phyloP scores from a whole-genome alignment of 2,113 vertebrate genomes.

The Paratilapia polleni region DNA sequence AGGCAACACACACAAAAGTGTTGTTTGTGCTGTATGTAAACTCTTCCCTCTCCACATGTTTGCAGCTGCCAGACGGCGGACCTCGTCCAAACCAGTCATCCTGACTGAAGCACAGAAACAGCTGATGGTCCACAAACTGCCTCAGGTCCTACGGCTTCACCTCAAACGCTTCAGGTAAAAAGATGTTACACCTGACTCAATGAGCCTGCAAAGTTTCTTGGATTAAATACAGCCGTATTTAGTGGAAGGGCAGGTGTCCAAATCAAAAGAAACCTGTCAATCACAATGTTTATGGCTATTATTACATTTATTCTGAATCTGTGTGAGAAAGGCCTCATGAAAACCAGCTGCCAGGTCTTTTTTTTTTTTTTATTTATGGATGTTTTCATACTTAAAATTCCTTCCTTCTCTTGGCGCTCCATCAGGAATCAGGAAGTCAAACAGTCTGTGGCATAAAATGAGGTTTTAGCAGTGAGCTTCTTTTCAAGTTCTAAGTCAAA shows the following conservation, averaged over 20 bases:
- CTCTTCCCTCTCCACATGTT: not conserved
- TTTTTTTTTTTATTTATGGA: too few species aligned
- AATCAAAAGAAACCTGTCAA: not conserved
- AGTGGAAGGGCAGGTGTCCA: not conserved
- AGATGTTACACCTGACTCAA: not conserved
- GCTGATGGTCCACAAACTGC: conserved; percentile 98
- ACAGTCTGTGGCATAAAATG: too few species aligned
- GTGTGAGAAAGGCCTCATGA: too few species aligned
- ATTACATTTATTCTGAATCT: too few species aligned
- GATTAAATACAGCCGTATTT: not conserved
- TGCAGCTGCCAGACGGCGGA: conserved; percentile 91
- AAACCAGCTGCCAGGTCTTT: too few species aligned
- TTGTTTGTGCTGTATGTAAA: not conserved
- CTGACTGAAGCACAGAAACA: conserved; percentile 96
- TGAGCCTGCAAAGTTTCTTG: not conserved
- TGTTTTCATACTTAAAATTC: too few species aligned
- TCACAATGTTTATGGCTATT: too few species aligned
- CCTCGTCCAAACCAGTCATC: conserved; percentile 90
- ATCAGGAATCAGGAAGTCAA: too few species aligned
- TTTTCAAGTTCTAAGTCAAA: not conserved
- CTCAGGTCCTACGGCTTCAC: conserved; percentile 98
- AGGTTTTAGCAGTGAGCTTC: too few species aligned
- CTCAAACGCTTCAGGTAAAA: conserved; percentile 98
- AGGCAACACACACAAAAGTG: not conserved
- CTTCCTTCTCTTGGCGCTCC: too few species aligned